Conservation (phyloP, 2,888 invertebrate genomes). For the Ornithoptera priamus region DNA sequence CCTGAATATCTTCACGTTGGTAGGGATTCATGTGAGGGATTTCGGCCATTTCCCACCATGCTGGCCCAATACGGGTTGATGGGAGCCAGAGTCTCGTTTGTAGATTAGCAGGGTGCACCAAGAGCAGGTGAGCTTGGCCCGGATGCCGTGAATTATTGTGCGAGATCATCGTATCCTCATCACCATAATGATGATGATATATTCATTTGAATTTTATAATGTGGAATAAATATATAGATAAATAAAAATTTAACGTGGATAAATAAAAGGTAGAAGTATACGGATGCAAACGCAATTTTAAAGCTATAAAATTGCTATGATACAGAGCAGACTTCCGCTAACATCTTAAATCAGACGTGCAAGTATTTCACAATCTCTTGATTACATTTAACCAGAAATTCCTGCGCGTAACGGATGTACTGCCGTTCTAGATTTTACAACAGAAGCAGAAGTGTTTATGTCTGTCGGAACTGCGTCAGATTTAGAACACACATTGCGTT, state of each 20-base stretch:
- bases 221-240: not conserved
- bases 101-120: no score
- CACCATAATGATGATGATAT: no score
- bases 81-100: no score
- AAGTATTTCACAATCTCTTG: constrained; percentile 34
- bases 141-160: no score
- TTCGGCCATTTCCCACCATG: no score
- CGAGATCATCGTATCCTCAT: no score
- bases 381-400: constrained; percentile 31
- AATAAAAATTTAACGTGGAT: no score
- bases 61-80: no score
- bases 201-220: not conserved
- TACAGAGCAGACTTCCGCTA: constrained; percentile 17
- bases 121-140: no score
- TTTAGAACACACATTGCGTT: constrained; percentile 56
- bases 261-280: constrained; percentile 4
- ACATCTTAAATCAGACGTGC: constrained; percentile 17
- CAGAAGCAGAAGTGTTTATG: constrained; percentile 49
- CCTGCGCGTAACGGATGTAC: constrained; percentile 51
- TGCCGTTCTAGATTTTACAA: constrained; percentile 42
- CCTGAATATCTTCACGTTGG: no score
- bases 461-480: constrained; percentile 42
- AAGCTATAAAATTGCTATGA: constrained; percentile 18
- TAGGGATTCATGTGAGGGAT: no score
- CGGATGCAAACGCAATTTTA: constrained; percentile 12